Evolutionary conservation across 2,888 invertebrate species (phyloP), one percentile per base, ranked within the genome.

Genomic region (Drosophila planitibia): DNA sequence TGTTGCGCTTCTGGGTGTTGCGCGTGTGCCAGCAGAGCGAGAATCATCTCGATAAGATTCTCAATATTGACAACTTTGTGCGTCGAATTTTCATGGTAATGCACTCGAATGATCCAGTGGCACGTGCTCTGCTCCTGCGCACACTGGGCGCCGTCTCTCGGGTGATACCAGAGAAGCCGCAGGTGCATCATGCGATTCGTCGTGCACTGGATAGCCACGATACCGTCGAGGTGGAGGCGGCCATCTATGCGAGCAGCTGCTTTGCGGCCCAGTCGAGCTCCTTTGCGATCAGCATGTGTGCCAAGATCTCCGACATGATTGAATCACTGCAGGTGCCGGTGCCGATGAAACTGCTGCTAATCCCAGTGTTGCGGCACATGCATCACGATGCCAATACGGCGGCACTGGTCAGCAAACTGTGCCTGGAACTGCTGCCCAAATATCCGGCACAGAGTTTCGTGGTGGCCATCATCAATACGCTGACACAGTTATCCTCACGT

Each of bases 51-150:
- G 98, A 99, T 92, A 99, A 98, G 94, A 98, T 99, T 79, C 94
- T 99, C 33, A 99, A 98, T 92, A 97, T 99, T 0, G 99, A 99
- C 89, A 99, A 99, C 93, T 97, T 98, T 94, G 95, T 99, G 6
- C 95, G 97, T 55, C 94, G 98, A 84, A 96, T 99, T 33, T 98
- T 97, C 90, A 97, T 97, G 93, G 99, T 99, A 0, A 97, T 98
- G 85, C 98, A 99, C 93, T 98, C 99, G 10, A 99, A 99, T 93
- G 99, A 99, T 94, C 98, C 99, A 0, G 97, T 99, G 10, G 99
- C 99, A 0, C 95, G 99, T 88, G 98, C 99, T 0, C 94, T 99
- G 14, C 98, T 98, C 0, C 93, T 99, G 14, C 90, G 93, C 77
- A 98, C 98, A 0, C 94, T 99, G 37, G 99, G 98, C 0, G 98